A percentile compares a stretch with the other conserved stretches of the same genome.
Evolutionary conservation across 2,113 vertebrate species (phyloP).

Genomic region (Oxyura jamaicensis): DNA sequence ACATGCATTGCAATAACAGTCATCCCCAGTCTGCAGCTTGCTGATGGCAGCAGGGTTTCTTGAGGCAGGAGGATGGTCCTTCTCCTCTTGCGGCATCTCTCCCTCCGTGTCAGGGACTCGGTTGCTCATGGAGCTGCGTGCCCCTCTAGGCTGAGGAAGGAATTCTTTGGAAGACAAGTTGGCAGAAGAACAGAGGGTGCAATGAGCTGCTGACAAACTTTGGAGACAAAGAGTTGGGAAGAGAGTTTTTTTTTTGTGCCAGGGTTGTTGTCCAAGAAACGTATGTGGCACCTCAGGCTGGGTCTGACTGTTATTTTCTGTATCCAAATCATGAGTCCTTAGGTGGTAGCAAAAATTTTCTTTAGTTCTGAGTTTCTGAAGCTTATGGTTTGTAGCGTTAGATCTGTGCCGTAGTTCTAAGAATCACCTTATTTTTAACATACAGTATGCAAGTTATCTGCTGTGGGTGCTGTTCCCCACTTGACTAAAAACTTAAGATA

Average conservation of each 20-base stretch:
- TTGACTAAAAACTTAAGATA: not conserved
- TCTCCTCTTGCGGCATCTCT: not conserved
- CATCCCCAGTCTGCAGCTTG: not conserved
- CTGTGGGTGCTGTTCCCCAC: not conserved
- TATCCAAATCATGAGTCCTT: not conserved
- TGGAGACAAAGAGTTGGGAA: not conserved
- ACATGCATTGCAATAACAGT: not conserved
- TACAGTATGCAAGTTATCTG: fast-evolving
- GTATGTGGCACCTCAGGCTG: not conserved
- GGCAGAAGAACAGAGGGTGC: not conserved
- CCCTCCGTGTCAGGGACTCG: not conserved
- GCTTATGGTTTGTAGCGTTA: not conserved
- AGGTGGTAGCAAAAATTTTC: not conserved
- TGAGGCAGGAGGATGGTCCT: not conserved
- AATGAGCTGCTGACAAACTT: not conserved
- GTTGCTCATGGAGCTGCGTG: not conserved
- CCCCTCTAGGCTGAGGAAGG: not conserved
- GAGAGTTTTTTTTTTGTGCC: not conserved
- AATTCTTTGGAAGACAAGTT: not conserved
- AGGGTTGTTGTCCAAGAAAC: not conserved
- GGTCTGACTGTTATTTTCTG: not conserved
- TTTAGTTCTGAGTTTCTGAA: not conserved
- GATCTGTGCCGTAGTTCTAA: not conserved
- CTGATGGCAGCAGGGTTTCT: not conserved
- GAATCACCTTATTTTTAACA: not conserved